Base-by-base conservation (phyloP, 1,140 invertebrate species). In the Cyrtorhinus lividipennis region DNA sequence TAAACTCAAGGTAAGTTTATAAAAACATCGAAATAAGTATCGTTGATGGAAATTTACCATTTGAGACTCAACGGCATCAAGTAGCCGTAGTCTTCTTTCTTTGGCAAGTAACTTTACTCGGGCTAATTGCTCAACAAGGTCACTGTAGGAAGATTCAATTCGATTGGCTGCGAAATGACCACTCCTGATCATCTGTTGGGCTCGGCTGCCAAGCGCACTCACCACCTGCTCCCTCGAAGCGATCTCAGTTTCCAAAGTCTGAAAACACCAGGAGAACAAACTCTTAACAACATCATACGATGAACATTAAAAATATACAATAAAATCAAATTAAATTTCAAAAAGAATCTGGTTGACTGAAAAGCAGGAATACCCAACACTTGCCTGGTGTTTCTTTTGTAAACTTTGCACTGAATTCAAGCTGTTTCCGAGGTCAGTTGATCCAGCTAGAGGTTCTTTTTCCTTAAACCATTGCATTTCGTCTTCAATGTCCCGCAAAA, bases 361-460 rank as follows among this genome's bases (percentile, higher is more conserved):
- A 60, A 20, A 63, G 18, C 58, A 48, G 20, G 2, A n/a, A n/a
- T n/a, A n/a, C n/a, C n/a, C n/a, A n/a, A n/a, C n/a, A 20, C 48
- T 12, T 5, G 72, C 75, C 72, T 89, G 83, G 75, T 98, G 95
- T 74, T 98, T 98, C 79, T 98, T 98, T 69, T 97, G 93, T 56
- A 98, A 75, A 69, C 89, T 90, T 72, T 98, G 94, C 0, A 97
- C 93, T n/a, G 91, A 87, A 22, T 87, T 85, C 45, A 98, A 74
- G 71, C 87, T 83, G 70, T 79, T 80, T 65, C 89, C 83, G 65
- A 90, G 73, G 77, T 95, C 81, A 67, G 82, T 79, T 1, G 88
- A 92, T 0, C 81, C 78, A 1, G 89, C 91, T 18, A 92, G 75
- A 2, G 86, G 83, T 69, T 93, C 88, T 68, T 92, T 92, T 71